These are phyloP conservation scores for Mesocentrotus franciscanus DNA, from an alignment of 53 echinoderm and acorn worm species.

Conservation along the genomic window DNA sequence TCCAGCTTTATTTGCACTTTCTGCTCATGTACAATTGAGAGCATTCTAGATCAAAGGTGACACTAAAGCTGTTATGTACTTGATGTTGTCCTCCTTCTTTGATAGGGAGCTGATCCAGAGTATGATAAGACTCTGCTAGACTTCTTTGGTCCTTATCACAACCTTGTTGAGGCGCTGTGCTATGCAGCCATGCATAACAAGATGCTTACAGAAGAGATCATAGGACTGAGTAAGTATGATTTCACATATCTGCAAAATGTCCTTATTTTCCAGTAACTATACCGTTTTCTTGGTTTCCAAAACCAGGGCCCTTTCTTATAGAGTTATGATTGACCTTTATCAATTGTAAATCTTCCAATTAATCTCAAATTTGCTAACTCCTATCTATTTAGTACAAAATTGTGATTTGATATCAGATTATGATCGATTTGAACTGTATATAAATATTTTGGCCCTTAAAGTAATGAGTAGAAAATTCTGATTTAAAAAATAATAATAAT, in stretches of 20 bases:
- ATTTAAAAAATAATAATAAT: no score
- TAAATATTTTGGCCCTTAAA: no score
- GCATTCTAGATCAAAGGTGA: no score
- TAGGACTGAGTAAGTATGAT: conserved; percentile 82
- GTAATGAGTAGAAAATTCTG: neutral
- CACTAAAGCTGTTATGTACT: no score
- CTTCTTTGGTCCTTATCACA: conserved; percentile 86
- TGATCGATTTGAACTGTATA: no score
- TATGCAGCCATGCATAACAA: conserved; percentile 80
- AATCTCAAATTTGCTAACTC: no score
- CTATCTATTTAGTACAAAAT: no score
- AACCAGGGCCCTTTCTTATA: neutral
- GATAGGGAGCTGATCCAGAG: conserved; percentile 79
- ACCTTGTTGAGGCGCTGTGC: conserved; percentile 77
- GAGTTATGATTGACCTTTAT: no score
- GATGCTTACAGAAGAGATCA: conserved; percentile 81
- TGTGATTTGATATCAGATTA: no score
- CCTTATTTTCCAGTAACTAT: neutral
- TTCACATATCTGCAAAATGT: neutral
- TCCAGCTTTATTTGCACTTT: no score
- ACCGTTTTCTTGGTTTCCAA: neutral
- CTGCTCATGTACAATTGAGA: no score
- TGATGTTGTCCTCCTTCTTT: neutral
- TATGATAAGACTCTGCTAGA: conserved; percentile 79
- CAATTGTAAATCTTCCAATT: no score